phyloP scores from a whole-genome alignment of 2,888 invertebrate species.

The Mythimna loreyi region DNA sequence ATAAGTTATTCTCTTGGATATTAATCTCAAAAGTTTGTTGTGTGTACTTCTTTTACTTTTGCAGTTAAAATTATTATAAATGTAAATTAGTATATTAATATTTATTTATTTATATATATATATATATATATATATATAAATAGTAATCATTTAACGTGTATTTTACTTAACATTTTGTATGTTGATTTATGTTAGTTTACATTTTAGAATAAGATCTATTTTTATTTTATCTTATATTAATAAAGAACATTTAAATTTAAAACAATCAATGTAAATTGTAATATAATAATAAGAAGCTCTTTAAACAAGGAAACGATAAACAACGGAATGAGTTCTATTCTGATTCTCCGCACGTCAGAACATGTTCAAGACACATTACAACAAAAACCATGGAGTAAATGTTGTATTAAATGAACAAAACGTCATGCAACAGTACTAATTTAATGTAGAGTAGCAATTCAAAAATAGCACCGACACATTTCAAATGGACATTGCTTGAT shows the following conservation, averaged over 20 bases:
- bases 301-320: constrained; percentile 64
- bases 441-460: constrained; percentile 62
- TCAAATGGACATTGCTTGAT: constrained; percentile 53
- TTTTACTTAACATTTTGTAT: too few species aligned
- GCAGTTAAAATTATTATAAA: too few species aligned
- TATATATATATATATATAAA: too few species aligned
- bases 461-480: constrained; percentile 64
- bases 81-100: too few species aligned
- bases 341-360: constrained; percentile 69
- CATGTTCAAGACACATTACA: constrained; percentile 56
- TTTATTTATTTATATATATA: too few species aligned
- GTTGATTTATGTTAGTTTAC: too few species aligned
- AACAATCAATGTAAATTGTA: too few species aligned
- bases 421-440: constrained; percentile 49
- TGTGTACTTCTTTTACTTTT: constrained; percentile 10
- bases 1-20: constrained; percentile 40
- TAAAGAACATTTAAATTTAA: too few species aligned
- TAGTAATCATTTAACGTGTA: too few species aligned
- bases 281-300: constrained; percentile 52
- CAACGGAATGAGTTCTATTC: constrained; percentile 68
- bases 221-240: too few species aligned
- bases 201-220: too few species aligned
- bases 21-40: constrained; percentile 28
- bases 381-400: constrained; percentile 59
- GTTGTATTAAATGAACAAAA: constrained; percentile 63